Percentiles rank a stretch among this genome's conserved stretches.
Conservation (phyloP, 2,888 invertebrate genomes). For the Meghimatium bilineatum region DNA sequence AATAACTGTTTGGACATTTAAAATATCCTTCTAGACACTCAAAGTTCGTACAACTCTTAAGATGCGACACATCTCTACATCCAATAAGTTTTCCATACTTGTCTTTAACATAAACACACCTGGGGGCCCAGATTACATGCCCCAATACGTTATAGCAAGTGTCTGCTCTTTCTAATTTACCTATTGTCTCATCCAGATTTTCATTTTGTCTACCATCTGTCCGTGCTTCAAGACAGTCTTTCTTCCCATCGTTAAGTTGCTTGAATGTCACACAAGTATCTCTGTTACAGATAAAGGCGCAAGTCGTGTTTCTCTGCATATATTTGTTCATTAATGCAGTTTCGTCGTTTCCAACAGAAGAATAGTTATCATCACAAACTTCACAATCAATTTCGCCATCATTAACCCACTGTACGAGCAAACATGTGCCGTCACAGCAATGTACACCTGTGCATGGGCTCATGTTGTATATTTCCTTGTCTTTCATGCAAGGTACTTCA, state of each 20-base stretch:
- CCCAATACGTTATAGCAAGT: neutral
- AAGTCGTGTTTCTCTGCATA: neutral
- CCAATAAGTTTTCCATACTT: neutral
- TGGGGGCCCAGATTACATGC: neutral
- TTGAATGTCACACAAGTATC: neutral
- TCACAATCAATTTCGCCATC: constrained; percentile 26
- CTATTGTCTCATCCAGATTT: neutral
- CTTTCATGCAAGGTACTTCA: neutral
- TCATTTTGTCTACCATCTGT: neutral
- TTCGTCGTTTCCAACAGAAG: neutral
- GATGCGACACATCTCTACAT: neutral
- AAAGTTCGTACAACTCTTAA: neutral
- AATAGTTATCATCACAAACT: neutral
- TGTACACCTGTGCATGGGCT: too few relatives aligned
- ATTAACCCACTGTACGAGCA: neutral
- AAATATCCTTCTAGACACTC: neutral
- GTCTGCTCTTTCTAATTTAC: neutral
- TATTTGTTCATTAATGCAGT: neutral
- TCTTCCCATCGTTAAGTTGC: neutral
- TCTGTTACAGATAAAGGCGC: constrained; percentile 28
- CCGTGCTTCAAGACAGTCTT: neutral
- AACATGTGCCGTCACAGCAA: constrained; percentile 19
- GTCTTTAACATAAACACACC: neutral
- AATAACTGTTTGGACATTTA: neutral
- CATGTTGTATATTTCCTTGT: neutral